Evolutionary conservation across 2,113 vertebrate species (phyloP), one percentile per base, ranked within the genome.

Genomic region (Boulengeromyrus knoepffleri): DNA sequence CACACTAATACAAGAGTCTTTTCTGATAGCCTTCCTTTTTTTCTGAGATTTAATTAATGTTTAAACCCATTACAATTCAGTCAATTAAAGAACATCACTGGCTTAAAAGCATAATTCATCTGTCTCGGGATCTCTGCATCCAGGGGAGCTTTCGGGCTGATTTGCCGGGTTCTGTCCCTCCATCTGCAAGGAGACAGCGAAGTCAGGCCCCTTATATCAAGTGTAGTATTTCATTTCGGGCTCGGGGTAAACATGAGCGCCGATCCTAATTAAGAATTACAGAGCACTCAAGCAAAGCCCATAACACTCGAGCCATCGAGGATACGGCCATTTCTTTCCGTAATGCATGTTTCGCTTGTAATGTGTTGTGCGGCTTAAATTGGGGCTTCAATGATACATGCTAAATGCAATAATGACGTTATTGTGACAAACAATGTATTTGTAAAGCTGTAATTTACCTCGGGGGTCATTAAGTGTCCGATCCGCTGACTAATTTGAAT

Each of bases 21-120:
- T 88, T 80, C 91, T 91, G 92, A 92, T 31, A 46, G 17, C 94
- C 94, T 94, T 70, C 62, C 92, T 93, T 95, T 90, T 93, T 93
- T 90, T 74, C 92, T 92, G 58, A 77, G 94, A 95, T 95, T 93
- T 93, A 94, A 96, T 96, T 95, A 96, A 95, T 93, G 93, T 92
- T 93, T 95, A 95, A 96, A 95, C 93, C 93, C 92, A 96, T 96
- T 96, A 96, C 94, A 92, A 92, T 93, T 94, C 94, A 93, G 93
- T 93, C 94, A 95, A 95, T 96, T 95, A 95, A 93, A 92, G 94
- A 91, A 94, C 95, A 95, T 95, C 95, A 95, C 94, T 93, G 94
- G 94, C 94, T 95, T 94, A 95, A 94, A 94, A 95, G 94, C 95
- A 91, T 90, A 92, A 95, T 95, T 93, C 89, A 94, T 94, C 95